A percentile compares a stretch with the other conserved stretches of the same genome.
phyloP scores from a whole-genome alignment of 1,140 invertebrate species.

The Solen grandis region DNA sequence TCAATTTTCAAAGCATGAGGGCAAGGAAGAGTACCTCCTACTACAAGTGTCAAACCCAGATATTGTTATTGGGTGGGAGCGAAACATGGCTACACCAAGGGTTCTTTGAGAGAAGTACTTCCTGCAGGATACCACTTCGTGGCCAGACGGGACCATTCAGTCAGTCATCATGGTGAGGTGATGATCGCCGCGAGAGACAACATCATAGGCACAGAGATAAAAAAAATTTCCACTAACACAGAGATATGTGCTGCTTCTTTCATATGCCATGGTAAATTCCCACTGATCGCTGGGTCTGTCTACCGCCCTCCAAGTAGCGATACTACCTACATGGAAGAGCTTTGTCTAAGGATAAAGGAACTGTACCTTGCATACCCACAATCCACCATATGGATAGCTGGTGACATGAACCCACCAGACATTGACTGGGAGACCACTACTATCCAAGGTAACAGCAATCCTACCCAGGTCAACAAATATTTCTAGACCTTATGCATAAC shows the following conservation, averaged over 20 bases:
- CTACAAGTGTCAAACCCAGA: constrained; percentile 6
- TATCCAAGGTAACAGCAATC: not conserved
- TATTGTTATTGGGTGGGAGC: constrained; percentile 12
- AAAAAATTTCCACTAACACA: not conserved
- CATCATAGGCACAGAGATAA: not conserved
- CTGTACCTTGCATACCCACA: not conserved
- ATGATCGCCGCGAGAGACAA: not conserved
- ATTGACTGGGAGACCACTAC: constrained; percentile 4
- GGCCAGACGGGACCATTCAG: not conserved
- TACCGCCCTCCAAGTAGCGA: constrained; percentile 24
- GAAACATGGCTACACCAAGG: constrained; percentile 15
- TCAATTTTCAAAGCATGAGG: constrained; percentile 11
- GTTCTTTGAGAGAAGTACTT: constrained; percentile 4
- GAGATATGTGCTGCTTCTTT: not conserved
- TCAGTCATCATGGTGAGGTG: not conserved
- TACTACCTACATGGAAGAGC: not conserved
- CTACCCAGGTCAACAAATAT: not conserved
- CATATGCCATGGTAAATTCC: not conserved
- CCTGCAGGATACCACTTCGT: not conserved
- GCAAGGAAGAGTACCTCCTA: not conserved
- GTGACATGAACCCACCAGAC: constrained; percentile 1
- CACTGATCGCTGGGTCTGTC: not conserved
- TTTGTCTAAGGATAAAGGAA: not conserved
- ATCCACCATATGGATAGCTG: constrained; percentile 17
- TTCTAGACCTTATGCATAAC: constrained; percentile 14